A percentile compares a stretch with the other conserved stretches of the same genome.
These are phyloP conservation scores for Amblyjoppa fuscipennis DNA, from an alignment of 2,888 invertebrate genomes.

Conservation along the genomic window DNA sequence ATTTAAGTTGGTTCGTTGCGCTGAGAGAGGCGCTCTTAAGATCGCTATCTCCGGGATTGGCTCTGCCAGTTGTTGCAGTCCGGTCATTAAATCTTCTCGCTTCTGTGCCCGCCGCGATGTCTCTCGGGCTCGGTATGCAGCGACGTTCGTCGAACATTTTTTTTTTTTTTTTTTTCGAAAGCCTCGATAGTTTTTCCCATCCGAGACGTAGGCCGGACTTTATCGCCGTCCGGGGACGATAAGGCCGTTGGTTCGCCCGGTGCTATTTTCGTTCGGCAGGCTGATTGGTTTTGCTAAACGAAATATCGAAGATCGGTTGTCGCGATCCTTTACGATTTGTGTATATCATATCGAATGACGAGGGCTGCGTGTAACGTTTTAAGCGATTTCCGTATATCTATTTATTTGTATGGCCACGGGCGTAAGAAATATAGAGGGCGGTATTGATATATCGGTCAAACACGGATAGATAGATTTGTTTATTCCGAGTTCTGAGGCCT, in stretches of 20 bases:
- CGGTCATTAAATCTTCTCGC: slow-evolving; percentile 73
- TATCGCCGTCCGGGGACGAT: background rate
- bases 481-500: too few species aligned
- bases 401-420: too few species aligned
- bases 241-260: background rate
- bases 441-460: too few species aligned
- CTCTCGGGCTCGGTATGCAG: background rate
- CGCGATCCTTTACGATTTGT: slow-evolving; percentile 2
- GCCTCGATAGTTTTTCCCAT: slow-evolving; percentile 10
- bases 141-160: background rate
- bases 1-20: slow-evolving; percentile 74
- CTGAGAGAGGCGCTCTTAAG: slow-evolving; percentile 71
- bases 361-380: too few species aligned
- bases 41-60: slow-evolving; percentile 75
- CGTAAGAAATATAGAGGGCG: too few species aligned
- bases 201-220: slow-evolving; percentile 1
- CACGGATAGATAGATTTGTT: too few species aligned
- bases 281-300: slow-evolving; percentile 10
- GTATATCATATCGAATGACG: background rate
- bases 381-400: too few species aligned
- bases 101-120: slow-evolving; percentile 23
- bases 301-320: background rate
- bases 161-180: background rate
- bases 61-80: slow-evolving; percentile 76
- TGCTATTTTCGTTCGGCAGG: background rate